Conservation (phyloP, 2,113 vertebrate genomes). For the Zosterops borbonicus region DNA sequence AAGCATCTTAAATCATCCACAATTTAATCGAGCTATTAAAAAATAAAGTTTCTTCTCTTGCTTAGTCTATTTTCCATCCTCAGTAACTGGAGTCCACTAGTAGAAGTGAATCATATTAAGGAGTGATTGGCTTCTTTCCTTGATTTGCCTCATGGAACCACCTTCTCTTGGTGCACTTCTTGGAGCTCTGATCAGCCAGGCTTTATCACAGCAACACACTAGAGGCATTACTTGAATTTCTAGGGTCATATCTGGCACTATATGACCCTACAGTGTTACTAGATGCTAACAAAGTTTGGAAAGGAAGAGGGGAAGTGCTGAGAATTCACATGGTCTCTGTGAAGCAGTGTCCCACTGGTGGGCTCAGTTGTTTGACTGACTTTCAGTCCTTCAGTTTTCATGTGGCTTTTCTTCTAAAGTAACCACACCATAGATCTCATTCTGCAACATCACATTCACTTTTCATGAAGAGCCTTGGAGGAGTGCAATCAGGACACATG, state of each 20-base stretch:
- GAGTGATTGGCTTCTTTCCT: not conserved
- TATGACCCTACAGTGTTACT: not conserved
- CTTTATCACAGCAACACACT: not conserved
- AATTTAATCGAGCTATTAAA: slow-evolving; percentile 23
- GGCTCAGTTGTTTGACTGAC: not conserved
- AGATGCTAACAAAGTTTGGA: not conserved
- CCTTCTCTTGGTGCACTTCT: not conserved
- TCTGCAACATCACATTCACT: not conserved
- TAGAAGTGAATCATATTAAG: not conserved
- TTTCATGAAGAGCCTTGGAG: not conserved
- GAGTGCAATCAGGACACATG: not conserved
- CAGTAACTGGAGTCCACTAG: not conserved
- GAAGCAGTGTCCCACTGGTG: not conserved
- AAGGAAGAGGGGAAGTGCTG: not conserved
- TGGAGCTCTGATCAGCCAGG: not conserved
- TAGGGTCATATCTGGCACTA: not conserved
- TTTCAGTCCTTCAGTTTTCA: not conserved
- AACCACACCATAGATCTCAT: rapidly evolving
- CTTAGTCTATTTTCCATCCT: slow-evolving; percentile 8
- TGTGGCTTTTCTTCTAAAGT: not conserved
- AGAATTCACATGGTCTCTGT: not conserved
- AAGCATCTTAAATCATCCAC: slow-evolving; percentile 24
- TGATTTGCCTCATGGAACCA: not conserved
- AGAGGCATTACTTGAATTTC: not conserved
- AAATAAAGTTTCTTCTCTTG: slow-evolving; percentile 41